Evolutionary conservation across 37 sponge, comb jelly and placozoan species (phyloP), one percentile per base, ranked within the genome.

Genomic region (Haliclona indistincta): DNA sequence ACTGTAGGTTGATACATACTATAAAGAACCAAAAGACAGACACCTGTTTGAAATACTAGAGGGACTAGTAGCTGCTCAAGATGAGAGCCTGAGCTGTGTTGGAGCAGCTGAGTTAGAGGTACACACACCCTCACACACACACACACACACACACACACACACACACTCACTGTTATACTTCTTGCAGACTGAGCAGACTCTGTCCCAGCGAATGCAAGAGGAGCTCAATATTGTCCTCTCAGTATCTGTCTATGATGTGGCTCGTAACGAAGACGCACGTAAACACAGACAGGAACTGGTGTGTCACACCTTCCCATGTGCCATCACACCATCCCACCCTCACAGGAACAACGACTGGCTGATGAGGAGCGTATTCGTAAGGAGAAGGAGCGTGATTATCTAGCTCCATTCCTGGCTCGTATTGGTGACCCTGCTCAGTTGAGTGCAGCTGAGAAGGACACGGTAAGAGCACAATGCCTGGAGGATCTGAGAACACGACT

Each of bases 311-410:
- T n/a, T 61, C 10, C 19, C 19, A 10, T 61, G 6, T 75, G 22
- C 2, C 64, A 32, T 2, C 17, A 5, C 10, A 25, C 58, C 3
- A 30, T 37, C 26, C 17, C 36, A 34, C 32, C 25, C 32, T 3
- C 53, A 2, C 56, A 91, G 92, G 88, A 92, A 66, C 43, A 38
- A 37, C 82, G 77, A 60, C 71, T 29, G 54, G 80, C 67, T 0
- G 93, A 97, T 64, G 98, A 94, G 67, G 95, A 94, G 86, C 58
- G 88, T 20, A 70, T 88, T 22, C 72, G 95, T 3, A 89, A 91
- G 74, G 98, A 94, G 81, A 94, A 85, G 58, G 91, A 97, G 73
- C 76, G 76, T 76, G 98, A 97, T 60, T 97, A 94, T 74, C 75
- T 97, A 41, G 95, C 98, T 33, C 98, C 98, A 20, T 97, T 88